Base-by-base conservation (phyloP, 2,797 vertebrate species). In the Bucorvus abyssinicus region DNA sequence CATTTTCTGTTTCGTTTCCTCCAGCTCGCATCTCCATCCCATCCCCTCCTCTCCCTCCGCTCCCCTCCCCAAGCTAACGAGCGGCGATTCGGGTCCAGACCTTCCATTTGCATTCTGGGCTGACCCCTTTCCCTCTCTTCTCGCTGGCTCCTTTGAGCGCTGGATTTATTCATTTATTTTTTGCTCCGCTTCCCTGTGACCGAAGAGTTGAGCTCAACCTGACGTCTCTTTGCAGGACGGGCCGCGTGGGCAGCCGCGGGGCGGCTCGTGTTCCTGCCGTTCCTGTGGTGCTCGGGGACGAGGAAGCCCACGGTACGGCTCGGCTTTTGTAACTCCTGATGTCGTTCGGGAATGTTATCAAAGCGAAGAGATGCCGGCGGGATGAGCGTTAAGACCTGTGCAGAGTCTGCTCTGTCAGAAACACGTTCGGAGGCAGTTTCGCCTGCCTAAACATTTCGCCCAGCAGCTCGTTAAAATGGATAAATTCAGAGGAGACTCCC, bases 391-490 rank as follows among this genome's bases (percentile, higher is more conserved):
- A 55, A 77, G 79, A 89, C 65, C 90, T 68, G 94, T 56, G 90
- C 81, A 67, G 89, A 78, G 84, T 90, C 91, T 74, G 74, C 87
- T 94, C 63, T 12, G 64, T 90, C 84, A 75, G 80, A 80, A 81
- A 71, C 7, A 6, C 60, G 90, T 61, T 95, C 78, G 5, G 84
- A 81, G 89, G 53, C 90, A 84, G 76, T 59, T 95, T 8, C 92
- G 94, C 93, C 89, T 97, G 96, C 94, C 95, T 67, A 36, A 92
- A 93, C 93, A 65, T 45, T 93, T 93, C 12, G 2, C 93, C 86
- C 70, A 68, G 84, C 93, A 84, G 79, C 92, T 97, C 87, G 63
- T 95, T 95, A 89, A 49, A 64, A 34, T 59, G 75, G 78, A 89
- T 91, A 23, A 80, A 85, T 74, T 94, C 92, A 85, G 42, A 91